Conservation (phyloP, 2,888 invertebrate species). For the Troides oblongomaculatus region DNA sequence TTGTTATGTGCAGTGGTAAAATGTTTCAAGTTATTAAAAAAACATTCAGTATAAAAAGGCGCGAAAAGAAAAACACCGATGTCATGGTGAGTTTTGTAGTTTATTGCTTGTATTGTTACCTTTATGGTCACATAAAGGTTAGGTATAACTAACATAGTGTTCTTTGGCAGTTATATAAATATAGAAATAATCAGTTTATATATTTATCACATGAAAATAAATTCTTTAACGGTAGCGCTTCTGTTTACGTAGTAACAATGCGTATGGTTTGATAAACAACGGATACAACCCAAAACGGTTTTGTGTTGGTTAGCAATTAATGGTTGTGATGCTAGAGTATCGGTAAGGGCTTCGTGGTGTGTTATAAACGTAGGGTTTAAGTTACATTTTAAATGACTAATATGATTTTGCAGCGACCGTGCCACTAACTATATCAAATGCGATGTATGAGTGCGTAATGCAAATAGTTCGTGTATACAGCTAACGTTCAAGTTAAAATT, state of each 20-base stretch:
- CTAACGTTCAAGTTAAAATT: conserved; percentile 40
- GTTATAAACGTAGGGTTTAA: not conserved
- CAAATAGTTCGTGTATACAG: conserved; percentile 43
- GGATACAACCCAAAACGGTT: conserved; percentile 46
- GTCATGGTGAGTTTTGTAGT: conserved; percentile 28
- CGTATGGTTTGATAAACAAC: conserved; percentile 65
- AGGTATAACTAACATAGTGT: not conserved
- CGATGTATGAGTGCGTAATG: conserved; percentile 42
- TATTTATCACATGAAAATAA: conserved; percentile 54
- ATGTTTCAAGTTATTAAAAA: conserved; percentile 53
- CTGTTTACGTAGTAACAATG: conserved; percentile 57
- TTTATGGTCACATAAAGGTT: too few species aligned
- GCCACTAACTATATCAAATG: conserved; percentile 42
- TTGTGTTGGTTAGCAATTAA: conserved; percentile 38
- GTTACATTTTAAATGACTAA: conserved; percentile 28
- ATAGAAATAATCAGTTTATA: conserved; percentile 41
- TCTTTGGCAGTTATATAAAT: not conserved
- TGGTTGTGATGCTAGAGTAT: conserved; percentile 34
- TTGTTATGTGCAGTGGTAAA: conserved; percentile 30
- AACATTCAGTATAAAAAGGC: conserved; percentile 52
- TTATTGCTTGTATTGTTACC: not conserved
- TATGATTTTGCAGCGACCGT: conserved; percentile 27
- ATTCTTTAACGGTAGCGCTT: conserved; percentile 57
- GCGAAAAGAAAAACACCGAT: conserved; percentile 40
- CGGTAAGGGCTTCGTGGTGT: conserved; percentile 3